These are phyloP conservation scores for Xylocampa areola DNA, from an alignment of 2,888 invertebrate genomes.

Conservation along the genomic window DNA sequence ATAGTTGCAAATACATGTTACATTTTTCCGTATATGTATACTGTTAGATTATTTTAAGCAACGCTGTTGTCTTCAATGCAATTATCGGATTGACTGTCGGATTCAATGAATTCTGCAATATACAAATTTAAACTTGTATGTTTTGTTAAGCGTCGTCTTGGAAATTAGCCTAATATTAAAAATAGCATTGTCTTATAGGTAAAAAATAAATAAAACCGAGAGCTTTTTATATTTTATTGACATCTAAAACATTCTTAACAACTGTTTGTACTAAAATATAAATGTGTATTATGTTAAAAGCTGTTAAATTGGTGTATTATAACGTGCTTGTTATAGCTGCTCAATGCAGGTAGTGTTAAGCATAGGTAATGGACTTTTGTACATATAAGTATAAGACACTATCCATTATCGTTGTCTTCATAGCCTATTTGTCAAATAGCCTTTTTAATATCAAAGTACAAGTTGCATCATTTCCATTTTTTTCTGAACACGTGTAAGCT, in stretches of 20 bases:
- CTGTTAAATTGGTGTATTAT: slow-evolving; percentile 81
- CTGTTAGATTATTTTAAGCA: too few species aligned
- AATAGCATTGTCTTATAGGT: slow-evolving; percentile 13
- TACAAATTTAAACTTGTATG: too few species aligned
- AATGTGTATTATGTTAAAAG: slow-evolving; percentile 86
- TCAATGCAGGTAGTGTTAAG: slow-evolving; percentile 78
- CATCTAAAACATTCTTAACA: slow-evolving; percentile 88
- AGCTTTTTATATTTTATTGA: slow-evolving; percentile 84
- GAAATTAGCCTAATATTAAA: too few species aligned
- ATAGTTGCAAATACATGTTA: too few species aligned
- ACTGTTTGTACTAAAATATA: slow-evolving; percentile 89
- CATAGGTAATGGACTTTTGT: slow-evolving; percentile 78
- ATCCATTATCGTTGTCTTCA: slow-evolving; percentile 69
- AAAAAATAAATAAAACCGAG: slow-evolving; percentile 51
- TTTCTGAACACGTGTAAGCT: slow-evolving; percentile 78
- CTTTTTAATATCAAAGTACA: slow-evolving; percentile 58
- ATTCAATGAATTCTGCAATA: too few species aligned
- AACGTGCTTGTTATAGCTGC: slow-evolving; percentile 80
- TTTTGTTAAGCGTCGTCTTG: too few species aligned
- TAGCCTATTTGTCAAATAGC: slow-evolving; percentile 64
- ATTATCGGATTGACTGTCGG: too few species aligned
- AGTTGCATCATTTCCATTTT: slow-evolving; percentile 61
- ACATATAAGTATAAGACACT: slow-evolving; percentile 73
- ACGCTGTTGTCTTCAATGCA: too few species aligned
- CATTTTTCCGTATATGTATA: too few species aligned